phyloP scores from a whole-genome alignment of 2,113 vertebrate genomes.

The Poeciliopsis prolifica region DNA sequence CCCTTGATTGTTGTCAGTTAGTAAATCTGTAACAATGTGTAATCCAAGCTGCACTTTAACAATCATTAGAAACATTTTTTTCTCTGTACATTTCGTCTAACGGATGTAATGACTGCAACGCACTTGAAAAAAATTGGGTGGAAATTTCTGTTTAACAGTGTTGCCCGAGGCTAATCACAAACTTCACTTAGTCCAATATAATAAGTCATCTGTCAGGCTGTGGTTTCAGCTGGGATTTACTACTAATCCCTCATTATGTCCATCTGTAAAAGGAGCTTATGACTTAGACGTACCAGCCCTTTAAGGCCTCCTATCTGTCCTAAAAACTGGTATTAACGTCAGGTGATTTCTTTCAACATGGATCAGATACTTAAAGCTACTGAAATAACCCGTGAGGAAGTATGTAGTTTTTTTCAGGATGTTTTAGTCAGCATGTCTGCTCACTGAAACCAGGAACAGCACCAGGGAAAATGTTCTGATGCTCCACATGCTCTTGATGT shows the following conservation, averaged over 20 bases:
- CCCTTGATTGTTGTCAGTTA: background rate
- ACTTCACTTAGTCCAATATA: constrained; percentile 7
- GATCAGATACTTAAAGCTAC: constrained; percentile 34
- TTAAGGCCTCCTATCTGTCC: constrained; percentile 20
- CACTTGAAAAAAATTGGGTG: background rate
- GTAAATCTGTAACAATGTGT: background rate
- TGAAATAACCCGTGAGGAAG: constrained; percentile 8
- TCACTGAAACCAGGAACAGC: constrained; percentile 21
- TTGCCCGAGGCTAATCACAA: constrained; percentile 26
- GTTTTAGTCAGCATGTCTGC: background rate
- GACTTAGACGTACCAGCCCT: constrained; percentile 16
- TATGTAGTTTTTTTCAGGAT: background rate
- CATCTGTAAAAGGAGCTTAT: constrained; percentile 56
- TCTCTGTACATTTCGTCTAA: background rate
- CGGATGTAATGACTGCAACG: background rate
- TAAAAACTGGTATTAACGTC: constrained; percentile 52
- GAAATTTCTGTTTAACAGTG: background rate
- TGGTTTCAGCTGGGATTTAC: constrained; percentile 40
- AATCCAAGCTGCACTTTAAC: background rate
- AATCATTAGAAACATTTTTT: background rate
- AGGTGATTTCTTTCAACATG: constrained; percentile 35
- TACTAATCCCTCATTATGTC: constrained; percentile 65
- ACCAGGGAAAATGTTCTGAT: constrained; percentile 26
- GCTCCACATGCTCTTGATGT: constrained; percentile 22
- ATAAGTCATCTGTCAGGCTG: constrained; percentile 38